Conservation (phyloP, 2,888 invertebrate genomes). For the Furcula furcula region DNA sequence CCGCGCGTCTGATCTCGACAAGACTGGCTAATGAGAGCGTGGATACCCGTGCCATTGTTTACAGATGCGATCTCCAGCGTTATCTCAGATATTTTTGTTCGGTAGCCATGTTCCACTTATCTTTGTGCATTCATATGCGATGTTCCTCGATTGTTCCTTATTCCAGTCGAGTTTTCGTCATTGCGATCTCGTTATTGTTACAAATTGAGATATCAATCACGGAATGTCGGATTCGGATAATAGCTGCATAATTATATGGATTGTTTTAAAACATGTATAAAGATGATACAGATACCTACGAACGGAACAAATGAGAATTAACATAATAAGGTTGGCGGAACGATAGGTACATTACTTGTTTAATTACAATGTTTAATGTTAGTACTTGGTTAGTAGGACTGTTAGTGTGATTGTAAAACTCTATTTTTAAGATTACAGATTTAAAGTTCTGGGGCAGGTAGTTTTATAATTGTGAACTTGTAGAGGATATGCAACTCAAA, state of each 20-base stretch:
- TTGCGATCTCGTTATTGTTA: constrained; percentile 45
- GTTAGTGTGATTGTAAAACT: too few relatives aligned
- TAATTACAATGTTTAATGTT: too few relatives aligned
- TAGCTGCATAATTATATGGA: constrained; percentile 42
- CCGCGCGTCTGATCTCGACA: constrained; percentile 46
- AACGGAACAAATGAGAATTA: constrained; percentile 25
- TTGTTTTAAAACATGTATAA: constrained; percentile 40
- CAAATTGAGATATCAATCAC: constrained; percentile 35
- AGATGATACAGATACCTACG: constrained; percentile 29
- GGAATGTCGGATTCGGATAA: constrained; percentile 29
- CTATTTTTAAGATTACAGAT: too few relatives aligned
- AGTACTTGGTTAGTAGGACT: too few relatives aligned
- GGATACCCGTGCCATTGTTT: constrained; percentile 74
- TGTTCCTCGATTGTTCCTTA: constrained; percentile 65
- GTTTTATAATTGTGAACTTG: too few relatives aligned
- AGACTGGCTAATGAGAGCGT: constrained; percentile 77
- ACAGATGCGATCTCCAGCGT: constrained; percentile 64
- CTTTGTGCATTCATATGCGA: constrained; percentile 56
- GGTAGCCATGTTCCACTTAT: constrained; percentile 76
- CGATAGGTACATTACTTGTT: constrained; percentile 12
- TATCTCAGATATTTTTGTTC: constrained; percentile 74
- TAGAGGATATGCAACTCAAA: too few relatives aligned
- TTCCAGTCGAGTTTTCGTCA: constrained; percentile 62
- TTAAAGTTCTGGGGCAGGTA: too few relatives aligned
- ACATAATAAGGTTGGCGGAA: constrained; percentile 23